Base-by-base conservation (phyloP, 2,888 invertebrate genomes). In the Brachypalpus laphriformis region DNA sequence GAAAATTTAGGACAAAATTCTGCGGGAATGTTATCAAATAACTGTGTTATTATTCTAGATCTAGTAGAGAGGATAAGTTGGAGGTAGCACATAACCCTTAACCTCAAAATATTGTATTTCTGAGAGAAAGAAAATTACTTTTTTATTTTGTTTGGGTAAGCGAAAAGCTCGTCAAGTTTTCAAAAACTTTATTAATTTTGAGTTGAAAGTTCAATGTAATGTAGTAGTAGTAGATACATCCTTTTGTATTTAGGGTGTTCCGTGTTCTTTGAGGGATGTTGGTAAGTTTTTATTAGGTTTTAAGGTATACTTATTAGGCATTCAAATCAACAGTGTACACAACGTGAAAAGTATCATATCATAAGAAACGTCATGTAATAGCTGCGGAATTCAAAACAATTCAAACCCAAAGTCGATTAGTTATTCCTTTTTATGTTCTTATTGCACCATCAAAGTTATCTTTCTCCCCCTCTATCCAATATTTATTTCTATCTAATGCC, bases 181-280 rank as follows among this genome's bases (percentile, higher is more conserved):
- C 14, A 31, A 28, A 57, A 75, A 75, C 75, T 75, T 66, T 57
- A 75, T 75, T 75, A 65, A 65, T 75, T 75, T 66, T 66, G 40
- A 47, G 20, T 47, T 74, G 18, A 22, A 9, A 51, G 11, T 4
- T 49, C 49, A 22, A 7, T 28, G 37, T 54, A n/a, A n/a, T n/a
- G n/a, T n/a, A n/a, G n/a, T n/a, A n/a, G n/a, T n/a, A n/a, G n/a
- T n/a, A n/a, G 6, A 25, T 18, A 31, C 16, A 40, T n/a, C 28
- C 14, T 25, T 40, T 28, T 16, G 11, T 28, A 3, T 7, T 20
- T 0, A 11, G 56, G 18, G 37, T 16, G 14, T 45, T 8, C 14
- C 9, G 7, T 20, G 18, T 45, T 20, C 8, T 25, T 68, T 6
- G 11, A 14, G 6, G 1, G 8, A 3, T 18, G 16, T 8, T 42